Evolutionary conservation across 2,888 invertebrate species (phyloP).

Genomic region (Melipona beecheii): DNA sequence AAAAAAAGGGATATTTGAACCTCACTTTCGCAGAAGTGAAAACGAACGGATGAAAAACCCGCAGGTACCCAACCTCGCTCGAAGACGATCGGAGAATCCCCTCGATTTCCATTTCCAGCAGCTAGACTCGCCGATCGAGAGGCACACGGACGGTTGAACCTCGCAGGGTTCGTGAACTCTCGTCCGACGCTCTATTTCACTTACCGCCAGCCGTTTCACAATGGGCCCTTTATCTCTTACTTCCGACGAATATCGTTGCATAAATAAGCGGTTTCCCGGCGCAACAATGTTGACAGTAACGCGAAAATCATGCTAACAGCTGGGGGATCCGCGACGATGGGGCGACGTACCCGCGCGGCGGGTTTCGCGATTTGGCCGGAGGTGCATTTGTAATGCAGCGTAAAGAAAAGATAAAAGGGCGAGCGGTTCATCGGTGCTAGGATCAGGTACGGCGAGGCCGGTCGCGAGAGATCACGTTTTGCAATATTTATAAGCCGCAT

Average conservation of each 20-base stretch:
- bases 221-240: conserved; percentile 46
- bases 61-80: background rate
- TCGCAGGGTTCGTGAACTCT: conserved; percentile 27
- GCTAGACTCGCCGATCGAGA: background rate
- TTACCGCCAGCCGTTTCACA: conserved; percentile 25
- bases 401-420: conserved; percentile 72
- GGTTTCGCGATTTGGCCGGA: conserved; percentile 63
- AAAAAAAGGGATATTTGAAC: background rate
- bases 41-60: background rate
- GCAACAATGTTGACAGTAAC: conserved; percentile 63
- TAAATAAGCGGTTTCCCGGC: conserved; percentile 58
- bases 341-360: conserved; percentile 23
- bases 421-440: conserved; percentile 74
- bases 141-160: background rate
- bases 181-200: conserved; percentile 43
- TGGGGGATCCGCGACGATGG: conserved; percentile 14
- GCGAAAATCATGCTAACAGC: conserved; percentile 66
- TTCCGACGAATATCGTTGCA: conserved; percentile 51
- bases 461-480: conserved; percentile 63
- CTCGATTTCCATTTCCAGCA: background rate
- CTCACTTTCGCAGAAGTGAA: background rate
- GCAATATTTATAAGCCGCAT: conserved; percentile 77
- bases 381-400: conserved; percentile 72
- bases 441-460: conserved; percentile 64
- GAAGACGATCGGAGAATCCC: background rate